phyloP scores from a whole-genome alignment of 2,888 invertebrate genomes.

The Aleiodes testaceus region DNA sequence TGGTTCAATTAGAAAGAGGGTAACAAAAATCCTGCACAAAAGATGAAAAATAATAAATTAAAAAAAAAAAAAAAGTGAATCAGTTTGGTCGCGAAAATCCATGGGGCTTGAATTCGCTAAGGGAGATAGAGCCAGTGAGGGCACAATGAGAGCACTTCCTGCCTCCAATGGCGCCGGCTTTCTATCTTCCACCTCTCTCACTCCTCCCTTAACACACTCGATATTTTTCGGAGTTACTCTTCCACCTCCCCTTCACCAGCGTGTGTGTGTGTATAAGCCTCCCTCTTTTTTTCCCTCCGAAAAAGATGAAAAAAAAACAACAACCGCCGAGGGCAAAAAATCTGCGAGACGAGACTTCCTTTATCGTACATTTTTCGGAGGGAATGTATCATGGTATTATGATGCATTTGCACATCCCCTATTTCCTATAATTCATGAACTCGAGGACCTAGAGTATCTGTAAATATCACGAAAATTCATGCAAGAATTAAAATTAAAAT shows the following conservation, averaged over 20 bases:
- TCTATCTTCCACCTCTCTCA: slow-evolving; percentile 36
- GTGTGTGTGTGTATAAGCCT: slow-evolving; percentile 3
- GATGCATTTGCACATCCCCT: slow-evolving; percentile 39
- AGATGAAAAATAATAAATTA: slow-evolving; percentile 32
- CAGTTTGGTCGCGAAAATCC: slow-evolving; percentile 40
- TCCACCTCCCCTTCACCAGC: neutral
- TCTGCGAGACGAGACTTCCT: slow-evolving; percentile 33
- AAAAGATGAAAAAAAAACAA: slow-evolving; percentile 25
- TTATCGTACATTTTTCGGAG: slow-evolving; percentile 21
- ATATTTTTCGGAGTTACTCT: slow-evolving; percentile 38
- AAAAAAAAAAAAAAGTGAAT: slow-evolving; percentile 45
- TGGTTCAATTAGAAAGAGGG: neutral
- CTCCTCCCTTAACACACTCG: slow-evolving; percentile 24
- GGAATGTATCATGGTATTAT: slow-evolving; percentile 37
- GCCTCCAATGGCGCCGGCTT: slow-evolving; percentile 50
- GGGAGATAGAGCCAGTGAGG: slow-evolving; percentile 35
- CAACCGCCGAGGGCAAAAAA: slow-evolving; percentile 12
- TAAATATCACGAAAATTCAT: slow-evolving; percentile 1
- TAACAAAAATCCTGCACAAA: neutral
- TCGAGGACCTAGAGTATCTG: neutral
- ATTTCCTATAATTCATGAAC: slow-evolving; percentile 40
- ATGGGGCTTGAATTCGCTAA: slow-evolving; percentile 41
- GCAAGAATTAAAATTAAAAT: no score
- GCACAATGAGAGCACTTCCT: slow-evolving; percentile 54
- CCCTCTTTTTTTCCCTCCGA: neutral